Evolutionary conservation across 2,888 invertebrate genomes (phyloP).

Genomic region (Drosophila rellima): DNA sequence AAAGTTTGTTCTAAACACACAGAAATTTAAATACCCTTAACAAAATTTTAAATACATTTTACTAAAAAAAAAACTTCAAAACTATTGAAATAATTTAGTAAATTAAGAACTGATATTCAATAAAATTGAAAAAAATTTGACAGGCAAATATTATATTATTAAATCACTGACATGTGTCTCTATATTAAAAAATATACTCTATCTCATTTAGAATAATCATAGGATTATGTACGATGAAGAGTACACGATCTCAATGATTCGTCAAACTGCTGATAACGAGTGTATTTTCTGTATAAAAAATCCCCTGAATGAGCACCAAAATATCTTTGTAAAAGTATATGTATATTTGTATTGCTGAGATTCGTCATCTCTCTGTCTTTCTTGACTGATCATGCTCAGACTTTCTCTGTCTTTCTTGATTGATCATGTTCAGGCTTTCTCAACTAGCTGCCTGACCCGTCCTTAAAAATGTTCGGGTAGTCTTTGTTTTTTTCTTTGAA

Average conservation of each 20-base stretch:
- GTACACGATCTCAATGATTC: background rate
- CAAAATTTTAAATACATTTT: background rate
- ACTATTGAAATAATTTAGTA: too few species aligned
- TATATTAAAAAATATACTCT: background rate
- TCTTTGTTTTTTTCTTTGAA: too few species aligned
- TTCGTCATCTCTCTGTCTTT: background rate
- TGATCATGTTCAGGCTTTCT: background rate
- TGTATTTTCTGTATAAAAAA: slow-evolving; percentile 5
- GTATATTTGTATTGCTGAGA: background rate
- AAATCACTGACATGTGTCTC: background rate
- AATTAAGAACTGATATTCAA: too few species aligned
- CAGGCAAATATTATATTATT: too few species aligned
- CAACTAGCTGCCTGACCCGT: background rate
- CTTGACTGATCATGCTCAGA: background rate
- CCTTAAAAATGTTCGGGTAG: background rate
- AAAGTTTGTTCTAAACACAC: background rate
- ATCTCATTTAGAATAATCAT: background rate
- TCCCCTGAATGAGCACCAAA: background rate
- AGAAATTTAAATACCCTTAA: background rate
- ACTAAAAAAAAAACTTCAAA: too few species aligned
- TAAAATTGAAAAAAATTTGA: too few species aligned
- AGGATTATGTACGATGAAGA: background rate
- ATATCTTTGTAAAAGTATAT: background rate
- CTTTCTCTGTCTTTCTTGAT: background rate
- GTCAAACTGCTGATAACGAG: slow-evolving; percentile 11